Percentiles rank a stretch among this genome's conserved stretches.
Conservation (phyloP, 2,113 vertebrate species). For the Struthidea cinerea region DNA sequence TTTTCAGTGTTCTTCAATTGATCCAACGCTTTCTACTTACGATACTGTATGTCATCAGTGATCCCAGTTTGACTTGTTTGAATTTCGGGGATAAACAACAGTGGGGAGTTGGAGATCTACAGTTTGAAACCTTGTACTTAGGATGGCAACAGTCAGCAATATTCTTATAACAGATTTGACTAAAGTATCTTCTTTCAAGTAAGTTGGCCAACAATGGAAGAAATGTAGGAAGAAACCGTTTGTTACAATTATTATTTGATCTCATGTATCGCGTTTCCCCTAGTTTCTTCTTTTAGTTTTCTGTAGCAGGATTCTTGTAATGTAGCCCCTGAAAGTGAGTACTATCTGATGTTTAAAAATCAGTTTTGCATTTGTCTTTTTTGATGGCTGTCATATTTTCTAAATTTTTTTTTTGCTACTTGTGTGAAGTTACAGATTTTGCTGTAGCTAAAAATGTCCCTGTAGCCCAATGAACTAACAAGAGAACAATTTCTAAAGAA, state of each 20-base stretch:
- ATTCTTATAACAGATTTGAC: not conserved
- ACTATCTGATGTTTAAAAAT: not conserved
- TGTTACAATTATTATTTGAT: not conserved
- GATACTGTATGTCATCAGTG: fast-evolving
- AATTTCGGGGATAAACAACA: not conserved
- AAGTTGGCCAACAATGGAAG: not conserved
- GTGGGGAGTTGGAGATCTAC: not conserved
- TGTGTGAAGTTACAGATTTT: not conserved
- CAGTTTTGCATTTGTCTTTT: not conserved
- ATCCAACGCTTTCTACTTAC: not conserved
- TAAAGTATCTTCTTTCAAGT: not conserved
- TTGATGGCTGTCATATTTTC: not conserved
- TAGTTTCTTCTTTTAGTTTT: not conserved
- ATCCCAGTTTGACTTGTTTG: not conserved
- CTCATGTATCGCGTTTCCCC: not conserved
- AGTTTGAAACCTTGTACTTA: not conserved
- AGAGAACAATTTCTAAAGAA: not conserved
- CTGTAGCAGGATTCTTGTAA: not conserved
- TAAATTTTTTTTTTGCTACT: not conserved
- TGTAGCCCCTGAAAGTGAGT: not conserved
- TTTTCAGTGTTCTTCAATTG: not conserved
- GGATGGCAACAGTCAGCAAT: not conserved
- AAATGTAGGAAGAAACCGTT: not conserved
- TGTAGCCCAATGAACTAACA: not conserved
- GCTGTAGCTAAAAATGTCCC: not conserved